Conservation (phyloP, 2,888 invertebrate species). For the Lithophane semibrunnea region DNA sequence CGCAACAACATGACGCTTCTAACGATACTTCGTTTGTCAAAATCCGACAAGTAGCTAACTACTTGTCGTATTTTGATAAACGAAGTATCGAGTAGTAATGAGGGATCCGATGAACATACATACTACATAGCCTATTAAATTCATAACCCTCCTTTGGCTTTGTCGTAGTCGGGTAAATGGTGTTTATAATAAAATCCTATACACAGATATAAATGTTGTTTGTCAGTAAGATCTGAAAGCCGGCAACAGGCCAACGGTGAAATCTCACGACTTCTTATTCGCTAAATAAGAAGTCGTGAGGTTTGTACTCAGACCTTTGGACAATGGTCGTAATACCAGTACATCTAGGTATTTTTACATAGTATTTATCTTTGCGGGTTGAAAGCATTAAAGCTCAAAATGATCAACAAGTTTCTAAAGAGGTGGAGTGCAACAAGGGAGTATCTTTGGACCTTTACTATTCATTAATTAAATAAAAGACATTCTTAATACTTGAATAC, state of each 20-base stretch:
- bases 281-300: background rate
- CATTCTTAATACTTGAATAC: background rate
- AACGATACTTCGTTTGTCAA: background rate
- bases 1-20: background rate
- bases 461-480: background rate
- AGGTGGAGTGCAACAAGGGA: background rate
- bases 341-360: too few relatives aligned
- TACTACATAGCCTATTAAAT: too few relatives aligned
- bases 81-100: too few relatives aligned
- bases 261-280: background rate
- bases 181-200: too few relatives aligned
- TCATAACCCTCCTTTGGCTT: too few relatives aligned
- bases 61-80: too few relatives aligned
- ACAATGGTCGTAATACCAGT: too few relatives aligned
- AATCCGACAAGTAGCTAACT: too few relatives aligned
- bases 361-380: background rate
- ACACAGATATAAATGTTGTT: too few relatives aligned
- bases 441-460: background rate
- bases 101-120: too few relatives aligned
- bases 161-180: too few relatives aligned
- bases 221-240: too few relatives aligned
- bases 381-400: background rate
- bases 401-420: background rate
- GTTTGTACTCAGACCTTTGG: background rate
- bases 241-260: background rate